phyloP scores from a whole-genome alignment of 2,888 invertebrate species.

The Notocelia uddmanniana region DNA sequence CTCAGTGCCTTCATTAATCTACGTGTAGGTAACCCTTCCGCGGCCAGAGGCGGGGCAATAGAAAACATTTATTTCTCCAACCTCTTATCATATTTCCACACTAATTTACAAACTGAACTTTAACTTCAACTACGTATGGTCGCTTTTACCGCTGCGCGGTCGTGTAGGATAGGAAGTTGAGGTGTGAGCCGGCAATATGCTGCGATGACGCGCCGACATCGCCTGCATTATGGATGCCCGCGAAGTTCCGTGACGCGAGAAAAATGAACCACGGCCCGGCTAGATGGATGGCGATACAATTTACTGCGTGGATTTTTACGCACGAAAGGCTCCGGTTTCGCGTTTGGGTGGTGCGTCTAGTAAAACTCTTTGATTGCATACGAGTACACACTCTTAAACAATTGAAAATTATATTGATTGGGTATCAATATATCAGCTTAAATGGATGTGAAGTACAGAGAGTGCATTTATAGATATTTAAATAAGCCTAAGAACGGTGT shows the following conservation, averaged over 20 bases:
- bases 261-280: constrained; percentile 80
- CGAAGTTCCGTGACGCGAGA: constrained; percentile 82
- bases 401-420: no score
- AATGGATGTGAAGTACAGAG: no score
- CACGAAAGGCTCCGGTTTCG: constrained; percentile 15
- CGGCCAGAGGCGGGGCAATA: constrained; percentile 45
- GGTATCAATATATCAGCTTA: no score
- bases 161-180: constrained; percentile 40
- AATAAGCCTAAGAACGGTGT: no score
- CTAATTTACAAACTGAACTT: not conserved
- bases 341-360: constrained; percentile 8
- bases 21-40: constrained; percentile 69
- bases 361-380: not conserved
- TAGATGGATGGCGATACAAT: constrained; percentile 77
- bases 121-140: not conserved
- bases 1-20: constrained; percentile 70
- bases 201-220: constrained; percentile 82
- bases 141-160: constrained; percentile 13
- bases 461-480: no score
- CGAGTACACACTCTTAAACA: not conserved
- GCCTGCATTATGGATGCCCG: constrained; percentile 83
- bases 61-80: not conserved
- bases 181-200: constrained; percentile 69
- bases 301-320: constrained; percentile 56
- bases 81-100: not conserved